phyloP scores from a whole-genome alignment of 2,113 vertebrate genomes.

The Anarhynchus alexandrinus region DNA sequence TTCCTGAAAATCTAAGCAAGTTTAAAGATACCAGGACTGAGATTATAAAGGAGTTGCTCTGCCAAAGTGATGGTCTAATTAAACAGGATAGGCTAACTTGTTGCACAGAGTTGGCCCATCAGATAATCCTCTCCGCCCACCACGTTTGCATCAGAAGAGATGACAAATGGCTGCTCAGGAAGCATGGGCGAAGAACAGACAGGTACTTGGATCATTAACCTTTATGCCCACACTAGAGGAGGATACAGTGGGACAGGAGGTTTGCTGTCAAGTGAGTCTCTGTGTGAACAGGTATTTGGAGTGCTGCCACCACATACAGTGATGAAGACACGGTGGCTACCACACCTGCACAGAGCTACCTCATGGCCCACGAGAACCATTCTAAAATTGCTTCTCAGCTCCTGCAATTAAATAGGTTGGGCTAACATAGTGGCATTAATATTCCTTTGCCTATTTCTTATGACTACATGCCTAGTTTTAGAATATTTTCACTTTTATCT shows the following conservation, averaged over 20 bases:
- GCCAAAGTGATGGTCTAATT: not conserved
- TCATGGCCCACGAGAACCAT: fast-evolving
- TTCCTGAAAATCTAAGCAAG: not conserved
- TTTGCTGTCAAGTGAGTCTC: not conserved
- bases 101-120: not conserved
- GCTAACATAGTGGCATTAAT: not conserved
- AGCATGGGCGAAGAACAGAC: not conserved
- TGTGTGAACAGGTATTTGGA: not conserved
- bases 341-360: not conserved
- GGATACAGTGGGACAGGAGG: not conserved
- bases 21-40: not conserved
- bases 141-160: not conserved
- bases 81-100: not conserved
- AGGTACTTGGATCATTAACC: not conserved
- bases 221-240: not conserved
- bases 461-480: not conserved
- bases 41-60: not conserved
- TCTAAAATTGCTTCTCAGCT: not conserved
- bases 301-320: not conserved
- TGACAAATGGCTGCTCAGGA: not conserved
- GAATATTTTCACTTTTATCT: not conserved
- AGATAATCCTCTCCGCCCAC: not conserved
- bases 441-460: not conserved
- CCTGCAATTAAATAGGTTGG: not conserved
- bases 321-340: not conserved